These are phyloP conservation scores for Melikaiella ostensackeni DNA, from an alignment of 2,888 invertebrate genomes.

Conservation along the genomic window DNA sequence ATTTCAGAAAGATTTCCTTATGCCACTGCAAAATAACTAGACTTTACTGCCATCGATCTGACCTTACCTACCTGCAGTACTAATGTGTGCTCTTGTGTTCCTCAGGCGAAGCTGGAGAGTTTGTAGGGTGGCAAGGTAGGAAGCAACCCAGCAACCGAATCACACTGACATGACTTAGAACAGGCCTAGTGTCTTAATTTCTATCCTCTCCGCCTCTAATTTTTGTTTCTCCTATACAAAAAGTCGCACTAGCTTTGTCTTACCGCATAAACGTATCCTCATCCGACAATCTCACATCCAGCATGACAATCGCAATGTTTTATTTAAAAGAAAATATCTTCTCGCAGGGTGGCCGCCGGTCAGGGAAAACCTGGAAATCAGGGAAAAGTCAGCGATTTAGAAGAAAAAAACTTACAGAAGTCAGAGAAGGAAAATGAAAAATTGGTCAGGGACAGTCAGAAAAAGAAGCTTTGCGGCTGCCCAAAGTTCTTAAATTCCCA, in stretches of 20 bases:
- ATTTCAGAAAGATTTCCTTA: constrained; percentile 60
- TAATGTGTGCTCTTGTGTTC: constrained; percentile 82
- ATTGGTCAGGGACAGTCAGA: no score
- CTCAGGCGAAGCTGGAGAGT: constrained; percentile 88
- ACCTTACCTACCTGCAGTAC: constrained; percentile 77
- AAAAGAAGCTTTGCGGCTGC: background rate
- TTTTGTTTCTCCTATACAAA: constrained; percentile 55
- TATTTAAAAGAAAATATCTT: background rate
- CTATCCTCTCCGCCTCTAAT: constrained; percentile 59
- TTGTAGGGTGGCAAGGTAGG: constrained; percentile 88
- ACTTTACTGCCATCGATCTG: constrained; percentile 76
- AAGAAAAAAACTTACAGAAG: no score
- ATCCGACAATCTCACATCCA: constrained; percentile 55
- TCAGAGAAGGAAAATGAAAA: no score
- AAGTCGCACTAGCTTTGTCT: constrained; percentile 62
- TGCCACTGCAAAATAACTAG: constrained; percentile 76
- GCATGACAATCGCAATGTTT: constrained; percentile 52
- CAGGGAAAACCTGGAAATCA: background rate
- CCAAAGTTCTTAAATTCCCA: no score
- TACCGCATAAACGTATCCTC: constrained; percentile 40
- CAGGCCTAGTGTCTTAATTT: constrained; percentile 72
- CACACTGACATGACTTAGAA: constrained; percentile 76
- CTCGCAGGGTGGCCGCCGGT: background rate
- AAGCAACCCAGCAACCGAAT: constrained; percentile 80
- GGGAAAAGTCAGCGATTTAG: no score